A percentile compares a stretch with the other conserved stretches of the same genome.
These are phyloP conservation scores for Trogon surrucura DNA, from an alignment of 2,113 vertebrate genomes.

Conservation along the genomic window DNA sequence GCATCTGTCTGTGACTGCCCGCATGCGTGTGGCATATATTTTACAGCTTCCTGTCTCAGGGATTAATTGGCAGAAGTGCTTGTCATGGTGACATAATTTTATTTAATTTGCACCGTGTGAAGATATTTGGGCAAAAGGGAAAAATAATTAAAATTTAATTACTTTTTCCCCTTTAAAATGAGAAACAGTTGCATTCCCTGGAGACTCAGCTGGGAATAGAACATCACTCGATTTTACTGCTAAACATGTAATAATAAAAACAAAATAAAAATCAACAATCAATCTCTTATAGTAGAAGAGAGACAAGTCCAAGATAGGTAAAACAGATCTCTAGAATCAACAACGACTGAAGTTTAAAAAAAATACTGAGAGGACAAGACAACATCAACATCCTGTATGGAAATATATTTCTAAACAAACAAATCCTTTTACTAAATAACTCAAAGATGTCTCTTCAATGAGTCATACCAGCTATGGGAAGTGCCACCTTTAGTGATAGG, in stretches of 20 bases:
- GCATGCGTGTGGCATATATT: not conserved
- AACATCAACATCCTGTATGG: not conserved
- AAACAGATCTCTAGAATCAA: not conserved
- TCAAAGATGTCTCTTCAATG: not conserved
- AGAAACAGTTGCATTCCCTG: slow-evolving; percentile 52
- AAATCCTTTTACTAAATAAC: not conserved
- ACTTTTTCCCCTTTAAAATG: not conserved
- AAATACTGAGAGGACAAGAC: not conserved
- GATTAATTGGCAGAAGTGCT: slow-evolving; percentile 48
- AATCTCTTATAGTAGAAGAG: slow-evolving; percentile 5
- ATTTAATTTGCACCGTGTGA: slow-evolving; percentile 50
- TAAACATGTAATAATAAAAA: slow-evolving; percentile 18
- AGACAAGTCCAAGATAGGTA: not conserved
- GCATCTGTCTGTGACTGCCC: not conserved
- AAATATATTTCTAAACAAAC: not conserved
- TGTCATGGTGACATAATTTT: slow-evolving; percentile 61
- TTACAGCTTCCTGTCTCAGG: slow-evolving; percentile 33
- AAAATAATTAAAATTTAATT: slow-evolving; percentile 73
- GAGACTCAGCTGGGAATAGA: slow-evolving; percentile 30
- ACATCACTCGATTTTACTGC: slow-evolving; percentile 40
- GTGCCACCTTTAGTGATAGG: not conserved
- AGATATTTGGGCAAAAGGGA: slow-evolving; percentile 59
- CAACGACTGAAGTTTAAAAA: not conserved
- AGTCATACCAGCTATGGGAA: not conserved
- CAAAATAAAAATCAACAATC: not conserved